Conservation (phyloP, 2,113 vertebrate genomes). For the Stigmatopora nigra region DNA sequence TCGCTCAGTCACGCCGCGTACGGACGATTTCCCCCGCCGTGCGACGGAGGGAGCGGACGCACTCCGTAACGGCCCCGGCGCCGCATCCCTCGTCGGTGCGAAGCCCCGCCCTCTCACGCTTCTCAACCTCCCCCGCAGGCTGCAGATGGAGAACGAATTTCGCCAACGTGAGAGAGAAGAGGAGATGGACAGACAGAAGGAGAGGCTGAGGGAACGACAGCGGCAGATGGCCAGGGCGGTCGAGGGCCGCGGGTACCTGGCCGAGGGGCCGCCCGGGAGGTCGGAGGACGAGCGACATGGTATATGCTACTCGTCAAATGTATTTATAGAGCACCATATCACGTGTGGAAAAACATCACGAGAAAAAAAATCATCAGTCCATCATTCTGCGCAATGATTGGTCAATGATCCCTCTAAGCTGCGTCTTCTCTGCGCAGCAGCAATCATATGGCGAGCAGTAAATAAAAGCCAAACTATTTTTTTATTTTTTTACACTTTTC, state of each 20-base stretch:
- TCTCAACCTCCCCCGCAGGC: conserved; percentile 70
- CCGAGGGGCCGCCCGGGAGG: conserved; percentile 80
- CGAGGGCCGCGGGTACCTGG: conserved; percentile 79
- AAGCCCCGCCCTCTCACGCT: conserved; percentile 28
- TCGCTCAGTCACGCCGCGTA: conserved; percentile 65
- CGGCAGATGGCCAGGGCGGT: conserved; percentile 81
- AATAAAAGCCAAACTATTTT: too few species aligned
- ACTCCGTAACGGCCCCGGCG: conserved; percentile 42
- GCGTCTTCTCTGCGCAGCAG: too few species aligned
- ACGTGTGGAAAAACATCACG: too few species aligned
- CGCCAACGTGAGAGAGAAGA: conserved; percentile 81
- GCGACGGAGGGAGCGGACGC: conserved; percentile 36
- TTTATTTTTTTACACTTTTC: too few species aligned
- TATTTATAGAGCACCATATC: too few species aligned
- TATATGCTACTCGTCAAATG: too few species aligned
- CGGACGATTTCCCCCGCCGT: conserved; percentile 63
- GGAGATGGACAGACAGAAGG: conserved; percentile 74
- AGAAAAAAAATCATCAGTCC: too few species aligned
- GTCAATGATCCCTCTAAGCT: too few species aligned
- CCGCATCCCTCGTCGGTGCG: conserved; percentile 60
- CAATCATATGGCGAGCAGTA: too few species aligned
- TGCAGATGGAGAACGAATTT: conserved; percentile 95
- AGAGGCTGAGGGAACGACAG: conserved; percentile 83
- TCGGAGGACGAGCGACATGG: conserved; percentile 68
- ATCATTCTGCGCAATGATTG: too few species aligned